A percentile compares a stretch with the other conserved stretches of the same genome.
Evolutionary conservation across 2,113 vertebrate species (phyloP).

Genomic region (Dendropsophus ebraccatus): DNA sequence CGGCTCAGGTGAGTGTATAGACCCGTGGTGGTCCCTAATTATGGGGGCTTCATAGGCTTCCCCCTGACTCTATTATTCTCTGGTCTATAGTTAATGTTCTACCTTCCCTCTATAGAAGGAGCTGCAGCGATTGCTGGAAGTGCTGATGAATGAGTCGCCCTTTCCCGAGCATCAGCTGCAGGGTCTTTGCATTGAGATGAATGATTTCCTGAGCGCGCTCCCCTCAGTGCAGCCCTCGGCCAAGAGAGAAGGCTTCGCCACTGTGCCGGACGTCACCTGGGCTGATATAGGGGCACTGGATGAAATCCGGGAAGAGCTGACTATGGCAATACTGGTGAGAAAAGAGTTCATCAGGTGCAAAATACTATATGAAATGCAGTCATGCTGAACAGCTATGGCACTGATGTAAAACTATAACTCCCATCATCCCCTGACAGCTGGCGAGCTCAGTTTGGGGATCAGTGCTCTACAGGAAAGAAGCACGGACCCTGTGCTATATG

Average conservation of each 20-base stretch:
- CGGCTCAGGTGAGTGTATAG: conserved; percentile 57
- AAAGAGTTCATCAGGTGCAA: not conserved
- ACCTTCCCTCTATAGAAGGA: conserved; percentile 72
- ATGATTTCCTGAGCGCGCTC: conserved; percentile 86
- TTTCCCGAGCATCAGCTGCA: conserved; percentile 83
- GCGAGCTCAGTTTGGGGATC: no score
- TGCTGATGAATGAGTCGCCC: conserved; percentile 77
- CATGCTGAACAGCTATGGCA: no score
- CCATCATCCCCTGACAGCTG: no score
- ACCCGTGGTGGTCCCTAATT: no score
- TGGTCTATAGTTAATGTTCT: no score
- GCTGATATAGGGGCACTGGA: conserved; percentile 91
- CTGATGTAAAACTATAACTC: no score
- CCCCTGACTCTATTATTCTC: no score
- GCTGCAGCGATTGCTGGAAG: conserved; percentile 76
- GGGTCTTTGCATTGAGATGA: conserved; percentile 84
- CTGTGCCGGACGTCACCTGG: conserved; percentile 94
- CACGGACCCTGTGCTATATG: no score
- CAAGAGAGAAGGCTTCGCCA: conserved; percentile 96
- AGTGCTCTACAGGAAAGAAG: no score
- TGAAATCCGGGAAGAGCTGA: conserved; percentile 90
- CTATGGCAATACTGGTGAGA: conserved; percentile 94
- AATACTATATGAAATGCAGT: no score
- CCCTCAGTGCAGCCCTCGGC: conserved; percentile 90
- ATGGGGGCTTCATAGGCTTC: no score